These are phyloP conservation scores for Hypotaenidia okinawae DNA, from an alignment of 2,797 vertebrate species.

Conservation along the genomic window DNA sequence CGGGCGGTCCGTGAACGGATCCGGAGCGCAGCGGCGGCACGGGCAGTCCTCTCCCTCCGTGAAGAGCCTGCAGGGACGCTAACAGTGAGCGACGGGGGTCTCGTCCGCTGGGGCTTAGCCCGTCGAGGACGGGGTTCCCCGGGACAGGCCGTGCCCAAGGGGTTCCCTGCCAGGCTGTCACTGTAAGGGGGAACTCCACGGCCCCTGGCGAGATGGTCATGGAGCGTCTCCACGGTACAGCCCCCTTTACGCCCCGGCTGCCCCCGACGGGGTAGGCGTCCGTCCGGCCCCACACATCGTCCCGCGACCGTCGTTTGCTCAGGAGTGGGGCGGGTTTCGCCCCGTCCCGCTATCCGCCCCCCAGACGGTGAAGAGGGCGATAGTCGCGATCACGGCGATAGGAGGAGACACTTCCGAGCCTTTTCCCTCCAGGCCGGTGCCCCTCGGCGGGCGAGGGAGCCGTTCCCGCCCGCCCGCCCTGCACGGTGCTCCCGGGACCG, in stretches of 20 bases:
- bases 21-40: neutral
- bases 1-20: neutral
- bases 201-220: neutral
- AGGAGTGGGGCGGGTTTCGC: neutral
- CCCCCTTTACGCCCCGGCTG: neutral
- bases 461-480: rapidly evolving
- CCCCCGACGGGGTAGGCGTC: neutral
- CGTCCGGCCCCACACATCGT: neutral
- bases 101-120: neutral
- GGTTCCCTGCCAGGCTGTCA: neutral
- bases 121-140: neutral
- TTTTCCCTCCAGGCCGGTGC: neutral
- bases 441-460: neutral
- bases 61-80: neutral
- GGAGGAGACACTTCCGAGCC: rapidly evolving
- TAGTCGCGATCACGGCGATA: rapidly evolving
- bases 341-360: neutral
- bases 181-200: rapidly evolving
- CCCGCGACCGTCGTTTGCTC: neutral
- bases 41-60: neutral
- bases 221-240: too few relatives aligned
- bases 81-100: too few relatives aligned
- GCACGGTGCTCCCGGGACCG: rapidly evolving
- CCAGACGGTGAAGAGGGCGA: neutral
- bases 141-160: neutral